Percentiles rank a stretch among this genome's conserved stretches.
Conservation (phyloP, 2,888 invertebrate genomes). For the Altica lythri region DNA sequence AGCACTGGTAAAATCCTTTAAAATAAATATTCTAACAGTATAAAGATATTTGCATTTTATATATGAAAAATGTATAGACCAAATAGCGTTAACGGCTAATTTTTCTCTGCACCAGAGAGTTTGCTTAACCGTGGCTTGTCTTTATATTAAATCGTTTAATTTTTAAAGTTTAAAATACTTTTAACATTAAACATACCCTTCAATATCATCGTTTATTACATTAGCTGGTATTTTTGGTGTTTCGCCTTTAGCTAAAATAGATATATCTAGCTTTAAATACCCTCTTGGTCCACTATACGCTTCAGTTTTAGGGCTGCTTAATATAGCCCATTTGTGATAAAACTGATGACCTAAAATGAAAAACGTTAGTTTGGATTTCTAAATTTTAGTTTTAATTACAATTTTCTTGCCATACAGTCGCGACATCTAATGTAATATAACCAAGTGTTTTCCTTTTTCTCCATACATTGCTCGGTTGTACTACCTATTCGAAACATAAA, state of each 20-base stretch:
- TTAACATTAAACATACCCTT: conserved; percentile 61
- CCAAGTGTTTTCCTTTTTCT: conserved; percentile 63
- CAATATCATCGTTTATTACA: conserved; percentile 69
- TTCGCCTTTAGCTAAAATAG: conserved; percentile 73
- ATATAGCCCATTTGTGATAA: conserved; percentile 84
- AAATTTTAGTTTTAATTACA: conserved; percentile 55
- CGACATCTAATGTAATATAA: conserved; percentile 66
- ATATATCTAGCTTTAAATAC: conserved; percentile 80
- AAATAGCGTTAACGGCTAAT: too few species aligned
- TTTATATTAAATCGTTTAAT: too few species aligned
- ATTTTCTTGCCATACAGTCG: conserved; percentile 73
- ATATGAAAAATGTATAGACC: too few species aligned
- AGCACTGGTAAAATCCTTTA: too few species aligned
- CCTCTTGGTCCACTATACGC: conserved; percentile 65
- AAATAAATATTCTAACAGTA: too few species aligned
- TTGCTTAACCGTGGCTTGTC: too few species aligned
- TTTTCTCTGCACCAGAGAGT: too few species aligned
- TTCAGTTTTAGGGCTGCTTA: conserved; percentile 65
- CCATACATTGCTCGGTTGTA: conserved; percentile 51
- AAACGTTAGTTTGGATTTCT: not conserved
- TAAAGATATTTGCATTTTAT: too few species aligned
- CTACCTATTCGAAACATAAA: conserved; percentile 42
- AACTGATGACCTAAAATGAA: conserved; percentile 71
- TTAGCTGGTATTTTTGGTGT: conserved; percentile 63
- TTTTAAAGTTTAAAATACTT: too few species aligned